A percentile compares a stretch with the other conserved stretches of the same genome.
phyloP scores from a whole-genome alignment of 2,888 invertebrate genomes.

The Smittia sp. region DNA sequence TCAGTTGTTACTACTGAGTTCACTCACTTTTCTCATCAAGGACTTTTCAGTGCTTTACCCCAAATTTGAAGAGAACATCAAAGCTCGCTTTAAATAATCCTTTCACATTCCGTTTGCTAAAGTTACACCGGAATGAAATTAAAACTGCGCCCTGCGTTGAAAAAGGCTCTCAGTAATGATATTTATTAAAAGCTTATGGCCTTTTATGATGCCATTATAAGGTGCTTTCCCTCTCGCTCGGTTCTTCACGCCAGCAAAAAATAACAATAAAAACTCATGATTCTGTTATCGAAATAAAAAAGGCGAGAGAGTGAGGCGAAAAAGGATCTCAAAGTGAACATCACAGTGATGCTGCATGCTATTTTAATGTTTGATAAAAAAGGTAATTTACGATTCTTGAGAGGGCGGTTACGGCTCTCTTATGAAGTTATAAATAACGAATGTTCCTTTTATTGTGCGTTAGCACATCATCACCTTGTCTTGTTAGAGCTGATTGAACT shows the following conservation, averaged over 20 bases:
- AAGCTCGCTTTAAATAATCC: no score
- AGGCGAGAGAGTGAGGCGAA: not conserved
- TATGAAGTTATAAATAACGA: slow-evolving; percentile 27
- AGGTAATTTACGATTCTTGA: slow-evolving; percentile 23
- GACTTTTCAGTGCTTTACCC: no score
- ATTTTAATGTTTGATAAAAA: slow-evolving; percentile 16
- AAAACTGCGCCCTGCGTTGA: not conserved
- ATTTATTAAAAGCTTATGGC: slow-evolving; percentile 38
- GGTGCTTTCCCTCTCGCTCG: not conserved
- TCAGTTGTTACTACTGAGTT: no score
- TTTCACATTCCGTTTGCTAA: no score
- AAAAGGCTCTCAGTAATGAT: not conserved
- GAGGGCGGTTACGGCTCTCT: not conserved
- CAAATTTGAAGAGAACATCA: no score
- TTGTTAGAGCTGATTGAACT: slow-evolving; percentile 21
- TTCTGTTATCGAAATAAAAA: slow-evolving; percentile 13
- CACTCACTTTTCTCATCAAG: no score
- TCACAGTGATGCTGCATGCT: slow-evolving; percentile 15
- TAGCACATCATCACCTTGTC: slow-evolving; percentile 30
- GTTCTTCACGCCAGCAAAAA: slow-evolving; percentile 8
- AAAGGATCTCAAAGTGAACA: not conserved
- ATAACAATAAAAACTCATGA: slow-evolving; percentile 34
- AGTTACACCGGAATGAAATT: no score
- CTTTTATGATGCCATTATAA: slow-evolving; percentile 31
- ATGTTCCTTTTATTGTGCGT: slow-evolving; percentile 19